These are phyloP conservation scores for Porphyrio hochstetteri DNA, from an alignment of 2,113 vertebrate species.

Conservation along the genomic window DNA sequence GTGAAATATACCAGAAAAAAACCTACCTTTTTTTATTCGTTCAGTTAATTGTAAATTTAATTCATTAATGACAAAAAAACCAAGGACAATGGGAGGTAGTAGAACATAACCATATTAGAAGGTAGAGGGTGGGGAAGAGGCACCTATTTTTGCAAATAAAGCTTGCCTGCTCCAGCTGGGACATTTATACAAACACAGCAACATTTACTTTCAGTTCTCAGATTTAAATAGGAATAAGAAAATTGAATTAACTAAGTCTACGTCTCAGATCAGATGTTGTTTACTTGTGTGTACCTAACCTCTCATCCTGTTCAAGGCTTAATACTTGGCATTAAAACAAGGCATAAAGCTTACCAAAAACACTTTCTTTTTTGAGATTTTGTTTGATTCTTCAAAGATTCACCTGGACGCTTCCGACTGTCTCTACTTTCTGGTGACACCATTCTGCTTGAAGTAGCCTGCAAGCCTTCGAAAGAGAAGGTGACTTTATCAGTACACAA, in stretches of 20 bases:
- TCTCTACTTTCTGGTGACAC: slow-evolving; percentile 67
- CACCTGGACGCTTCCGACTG: slow-evolving; percentile 73
- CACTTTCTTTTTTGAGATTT: slow-evolving; percentile 74
- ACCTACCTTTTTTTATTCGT: background rate
- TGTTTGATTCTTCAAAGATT: background rate
- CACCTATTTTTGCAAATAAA: background rate
- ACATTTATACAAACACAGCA: background rate
- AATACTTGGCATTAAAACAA: background rate
- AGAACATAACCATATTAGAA: background rate
- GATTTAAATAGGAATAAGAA: background rate
- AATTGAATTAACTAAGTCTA: background rate
- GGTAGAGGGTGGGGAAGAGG: fast-evolving
- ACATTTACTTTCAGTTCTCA: background rate
- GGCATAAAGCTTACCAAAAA: slow-evolving; percentile 79
- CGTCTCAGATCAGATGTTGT: background rate
- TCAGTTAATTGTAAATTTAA: background rate
- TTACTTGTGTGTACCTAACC: background rate
- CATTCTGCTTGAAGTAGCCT: slow-evolving; percentile 83
- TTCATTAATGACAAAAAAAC: background rate
- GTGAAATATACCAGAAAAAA: background rate
- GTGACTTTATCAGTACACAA: background rate
- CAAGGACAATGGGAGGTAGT: background rate
- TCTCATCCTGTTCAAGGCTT: background rate
- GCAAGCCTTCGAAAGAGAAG: slow-evolving; percentile 80
- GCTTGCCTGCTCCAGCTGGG: background rate